These are phyloP conservation scores for Paelopatides confundens DNA, from an alignment of 53 echinoderm and acorn worm genomes.

Conservation along the genomic window DNA sequence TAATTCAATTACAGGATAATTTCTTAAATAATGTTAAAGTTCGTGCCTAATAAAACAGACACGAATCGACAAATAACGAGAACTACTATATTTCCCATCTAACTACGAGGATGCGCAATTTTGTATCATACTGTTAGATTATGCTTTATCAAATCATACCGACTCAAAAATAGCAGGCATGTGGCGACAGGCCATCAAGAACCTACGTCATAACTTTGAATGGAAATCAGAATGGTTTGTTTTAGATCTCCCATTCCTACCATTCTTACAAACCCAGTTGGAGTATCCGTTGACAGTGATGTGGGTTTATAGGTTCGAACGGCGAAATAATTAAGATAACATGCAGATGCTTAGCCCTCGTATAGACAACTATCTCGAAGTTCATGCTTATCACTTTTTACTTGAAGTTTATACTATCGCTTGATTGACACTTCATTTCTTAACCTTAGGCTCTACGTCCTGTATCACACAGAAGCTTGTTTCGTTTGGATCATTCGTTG, in stretches of 20 bases:
- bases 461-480: not conserved
- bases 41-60: too few species aligned
- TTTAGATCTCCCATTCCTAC: constrained; percentile 21
- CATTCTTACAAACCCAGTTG: constrained; percentile 25
- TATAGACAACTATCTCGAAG: constrained; percentile 6
- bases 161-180: not conserved
- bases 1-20: too few species aligned
- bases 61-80: too few species aligned
- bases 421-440: constrained; percentile 7
- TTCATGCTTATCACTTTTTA: not conserved
- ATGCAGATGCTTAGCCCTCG: not conserved
- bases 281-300: constrained; percentile 44
- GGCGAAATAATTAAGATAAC: constrained; percentile 14
- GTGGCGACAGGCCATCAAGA: constrained; percentile 1
- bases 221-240: not conserved
- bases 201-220: constrained; percentile 27
- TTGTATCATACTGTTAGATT: not conserved
- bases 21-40: too few species aligned
- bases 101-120: too few species aligned
- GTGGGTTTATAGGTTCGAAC: constrained; percentile 36
- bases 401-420: not conserved
- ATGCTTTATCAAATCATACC: not conserved
- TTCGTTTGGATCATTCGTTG: not conserved
- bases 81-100: too few species aligned
- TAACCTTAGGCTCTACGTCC: constrained; percentile 21